Evolutionary conservation across 2,888 invertebrate species (phyloP).

Genomic region (Chloroclysta siterata): DNA sequence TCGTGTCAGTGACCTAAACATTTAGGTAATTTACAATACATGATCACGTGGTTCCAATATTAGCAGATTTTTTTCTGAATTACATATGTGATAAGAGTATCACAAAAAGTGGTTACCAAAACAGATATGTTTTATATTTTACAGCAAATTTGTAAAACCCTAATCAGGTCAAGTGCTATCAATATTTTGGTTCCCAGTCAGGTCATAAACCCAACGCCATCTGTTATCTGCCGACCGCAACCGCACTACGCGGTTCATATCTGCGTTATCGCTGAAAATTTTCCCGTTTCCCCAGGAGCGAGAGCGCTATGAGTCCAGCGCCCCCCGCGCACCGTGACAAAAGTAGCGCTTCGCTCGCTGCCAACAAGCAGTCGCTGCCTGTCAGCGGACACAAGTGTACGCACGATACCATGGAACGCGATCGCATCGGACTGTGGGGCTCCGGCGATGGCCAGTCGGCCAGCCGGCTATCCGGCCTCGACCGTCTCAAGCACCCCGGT

Average conservation of each 20-base stretch:
- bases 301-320: conserved; percentile 76
- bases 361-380: conserved; percentile 68
- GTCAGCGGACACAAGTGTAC: conserved; percentile 63
- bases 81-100: no score
- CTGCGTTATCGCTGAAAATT: conserved; percentile 72
- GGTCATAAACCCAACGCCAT: conserved; percentile 65
- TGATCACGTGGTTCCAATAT: no score
- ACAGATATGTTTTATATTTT: background rate
- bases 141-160: conserved; percentile 15
- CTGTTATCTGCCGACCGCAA: conserved; percentile 68
- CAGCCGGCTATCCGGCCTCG: conserved; percentile 86
- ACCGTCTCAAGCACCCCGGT: conserved; percentile 87
- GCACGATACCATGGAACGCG: conserved; percentile 81
- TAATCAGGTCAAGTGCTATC: conserved; percentile 20
- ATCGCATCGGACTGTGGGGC: conserved; percentile 87
- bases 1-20: background rate
- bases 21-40: no score
- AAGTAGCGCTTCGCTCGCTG: conserved; percentile 58
- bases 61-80: no score
- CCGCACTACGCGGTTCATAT: conserved; percentile 62
- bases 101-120: no score
- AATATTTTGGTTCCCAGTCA: conserved; percentile 40
- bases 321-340: conserved; percentile 75
- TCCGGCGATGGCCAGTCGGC: conserved; percentile 84
- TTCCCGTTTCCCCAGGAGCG: conserved; percentile 82